A percentile compares a stretch with the other conserved stretches of the same genome.
phyloP scores from a whole-genome alignment of 2,797 vertebrate species.

The Phoeniculus purpureus region DNA sequence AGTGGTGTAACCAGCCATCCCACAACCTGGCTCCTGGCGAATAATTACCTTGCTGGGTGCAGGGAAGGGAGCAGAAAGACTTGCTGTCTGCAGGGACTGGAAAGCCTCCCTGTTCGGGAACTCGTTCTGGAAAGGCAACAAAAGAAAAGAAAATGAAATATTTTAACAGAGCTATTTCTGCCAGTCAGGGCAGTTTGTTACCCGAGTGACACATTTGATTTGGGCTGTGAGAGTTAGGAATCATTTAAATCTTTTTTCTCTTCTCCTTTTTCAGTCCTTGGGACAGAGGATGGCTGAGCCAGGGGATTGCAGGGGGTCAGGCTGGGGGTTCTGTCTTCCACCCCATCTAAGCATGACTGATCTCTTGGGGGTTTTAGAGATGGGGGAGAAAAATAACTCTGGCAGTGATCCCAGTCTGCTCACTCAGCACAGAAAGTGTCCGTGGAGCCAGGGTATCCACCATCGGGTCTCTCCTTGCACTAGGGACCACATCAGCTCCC shows the following conservation, averaged over 20 bases:
- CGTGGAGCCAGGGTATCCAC: not conserved
- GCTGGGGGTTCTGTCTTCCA: not conserved
- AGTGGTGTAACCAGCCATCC: slow-evolving; percentile 12
- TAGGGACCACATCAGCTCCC: slow-evolving; percentile 21
- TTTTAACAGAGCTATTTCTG: slow-evolving; percentile 69
- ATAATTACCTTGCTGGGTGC: slow-evolving; percentile 56
- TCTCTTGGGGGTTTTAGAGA: not conserved
- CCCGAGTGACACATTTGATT: slow-evolving; percentile 65
- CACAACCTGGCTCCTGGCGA: not conserved
- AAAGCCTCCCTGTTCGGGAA: slow-evolving; percentile 33
- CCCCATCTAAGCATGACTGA: rapidly evolving
- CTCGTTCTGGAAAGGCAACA: slow-evolving; percentile 59
- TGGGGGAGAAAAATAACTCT: not conserved
- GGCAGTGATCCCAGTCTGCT: not conserved
- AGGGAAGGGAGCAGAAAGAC: slow-evolving; percentile 2
- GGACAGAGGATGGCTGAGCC: not conserved
- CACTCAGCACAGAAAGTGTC: rapidly evolving
- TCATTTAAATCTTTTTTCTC: not conserved
- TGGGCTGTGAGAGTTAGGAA: slow-evolving; percentile 32
- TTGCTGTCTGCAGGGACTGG: slow-evolving; percentile 41
- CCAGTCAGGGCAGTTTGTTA: slow-evolving; percentile 55
- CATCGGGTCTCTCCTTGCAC: not conserved
- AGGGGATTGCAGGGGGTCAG: rapidly evolving
- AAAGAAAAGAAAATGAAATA: not conserved
- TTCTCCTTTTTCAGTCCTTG: not conserved